These are phyloP conservation scores for Falco columbarius DNA, from an alignment of 2,797 vertebrate genomes.

Conservation along the genomic window DNA sequence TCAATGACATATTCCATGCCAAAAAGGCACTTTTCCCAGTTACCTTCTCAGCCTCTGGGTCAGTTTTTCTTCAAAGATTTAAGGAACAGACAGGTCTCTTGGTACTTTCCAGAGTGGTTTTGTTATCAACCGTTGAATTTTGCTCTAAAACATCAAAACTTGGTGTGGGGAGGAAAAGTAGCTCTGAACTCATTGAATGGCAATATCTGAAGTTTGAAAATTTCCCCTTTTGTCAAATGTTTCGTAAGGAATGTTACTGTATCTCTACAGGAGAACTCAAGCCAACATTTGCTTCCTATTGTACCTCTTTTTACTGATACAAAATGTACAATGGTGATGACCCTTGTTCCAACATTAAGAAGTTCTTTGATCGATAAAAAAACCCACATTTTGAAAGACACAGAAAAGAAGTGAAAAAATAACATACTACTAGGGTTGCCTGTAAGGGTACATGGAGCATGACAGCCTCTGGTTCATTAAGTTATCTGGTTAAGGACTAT, in stretches of 20 bases:
- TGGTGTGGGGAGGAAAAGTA: background rate
- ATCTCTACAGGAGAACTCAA: background rate
- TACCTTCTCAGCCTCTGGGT: background rate
- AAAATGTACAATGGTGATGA: background rate
- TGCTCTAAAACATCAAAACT: background rate
- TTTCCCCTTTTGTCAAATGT: background rate
- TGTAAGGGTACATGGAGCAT: background rate
- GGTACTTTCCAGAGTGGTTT: background rate
- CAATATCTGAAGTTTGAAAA: background rate
- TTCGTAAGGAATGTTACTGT: background rate
- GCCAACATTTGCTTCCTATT: background rate
- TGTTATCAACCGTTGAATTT: background rate
- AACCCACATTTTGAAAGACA: background rate
- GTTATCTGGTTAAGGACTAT: background rate
- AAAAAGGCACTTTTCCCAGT: background rate
- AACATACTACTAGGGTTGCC: background rate
- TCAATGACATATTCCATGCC: background rate
- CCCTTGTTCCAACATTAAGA: background rate
- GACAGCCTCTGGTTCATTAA: background rate
- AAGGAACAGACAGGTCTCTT: background rate
- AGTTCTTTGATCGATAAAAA: background rate
- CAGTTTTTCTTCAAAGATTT: background rate
- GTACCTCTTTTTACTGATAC: background rate
- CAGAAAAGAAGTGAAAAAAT: background rate
- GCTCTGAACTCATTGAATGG: background rate